Conservation (phyloP, 2,113 vertebrate genomes). For the Carassius gibelio region DNA sequence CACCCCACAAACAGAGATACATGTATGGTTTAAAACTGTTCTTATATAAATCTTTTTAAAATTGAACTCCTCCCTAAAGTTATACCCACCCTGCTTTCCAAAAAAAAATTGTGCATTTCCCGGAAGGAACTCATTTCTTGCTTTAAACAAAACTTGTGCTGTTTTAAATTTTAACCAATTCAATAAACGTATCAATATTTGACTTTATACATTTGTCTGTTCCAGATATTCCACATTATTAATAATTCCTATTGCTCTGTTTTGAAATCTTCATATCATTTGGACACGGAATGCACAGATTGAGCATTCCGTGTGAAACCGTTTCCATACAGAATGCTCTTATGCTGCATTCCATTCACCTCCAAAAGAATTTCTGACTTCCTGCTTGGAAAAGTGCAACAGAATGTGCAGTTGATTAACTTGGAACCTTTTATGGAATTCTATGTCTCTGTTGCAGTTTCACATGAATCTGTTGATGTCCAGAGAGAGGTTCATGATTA, state of each 20-base stretch:
- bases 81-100: too few species aligned
- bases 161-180: background rate
- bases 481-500: background rate
- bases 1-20: background rate
- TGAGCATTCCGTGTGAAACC: too few species aligned
- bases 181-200: too few species aligned
- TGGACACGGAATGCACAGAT: too few species aligned
- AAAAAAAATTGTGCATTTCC: too few species aligned
- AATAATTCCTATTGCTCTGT: too few species aligned
- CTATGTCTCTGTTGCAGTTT: background rate
- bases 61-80: too few species aligned
- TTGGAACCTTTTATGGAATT: background rate
- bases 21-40: background rate
- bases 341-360: background rate
- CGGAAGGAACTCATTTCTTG: background rate
- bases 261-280: too few species aligned
- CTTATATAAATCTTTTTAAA: background rate
- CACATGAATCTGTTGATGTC: background rate
- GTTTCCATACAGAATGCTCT: background rate
- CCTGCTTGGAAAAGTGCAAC: background rate
- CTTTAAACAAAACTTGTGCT: background rate
- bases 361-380: slow-evolving; percentile 14
- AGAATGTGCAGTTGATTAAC: background rate
- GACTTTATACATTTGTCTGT: too few species aligned
- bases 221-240: too few species aligned